A percentile compares a stretch with the other conserved stretches of the same genome.
These are phyloP conservation scores for Bombus pascuorum DNA, from an alignment of 1,140 invertebrate genomes.

Conservation along the genomic window DNA sequence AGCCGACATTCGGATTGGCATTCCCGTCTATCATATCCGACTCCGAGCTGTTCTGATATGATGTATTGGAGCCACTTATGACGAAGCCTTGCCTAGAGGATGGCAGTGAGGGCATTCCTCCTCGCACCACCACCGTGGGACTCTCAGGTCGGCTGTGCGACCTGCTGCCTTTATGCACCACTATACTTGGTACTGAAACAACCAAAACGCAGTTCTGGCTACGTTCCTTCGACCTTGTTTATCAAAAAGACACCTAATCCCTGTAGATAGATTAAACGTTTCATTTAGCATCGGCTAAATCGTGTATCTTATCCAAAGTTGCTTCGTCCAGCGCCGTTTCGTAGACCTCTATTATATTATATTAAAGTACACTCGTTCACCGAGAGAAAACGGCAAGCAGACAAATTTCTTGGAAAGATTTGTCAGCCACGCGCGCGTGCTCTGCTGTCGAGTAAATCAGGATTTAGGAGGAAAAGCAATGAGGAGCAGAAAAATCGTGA, in stretches of 20 bases:
- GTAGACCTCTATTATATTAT: not conserved
- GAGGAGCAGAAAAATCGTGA: not conserved
- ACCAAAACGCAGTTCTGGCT: conserved; percentile 9
- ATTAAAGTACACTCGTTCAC: not conserved
- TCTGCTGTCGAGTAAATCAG: not conserved
- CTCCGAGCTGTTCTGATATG: conserved; percentile 69
- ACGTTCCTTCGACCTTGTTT: not conserved
- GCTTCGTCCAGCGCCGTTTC: not conserved
- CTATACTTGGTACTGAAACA: conserved; percentile 81
- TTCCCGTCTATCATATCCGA: conserved; percentile 81
- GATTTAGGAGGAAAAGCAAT: conserved; percentile 4
- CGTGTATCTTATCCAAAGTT: not conserved
- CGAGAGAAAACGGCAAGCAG: too few relatives aligned
- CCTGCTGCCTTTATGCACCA: conserved; percentile 79
- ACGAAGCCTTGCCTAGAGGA: conserved; percentile 76
- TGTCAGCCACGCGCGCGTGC: not conserved
- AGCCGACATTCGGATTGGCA: conserved; percentile 67
- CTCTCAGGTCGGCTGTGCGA: conserved; percentile 77
- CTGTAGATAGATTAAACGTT: not conserved
- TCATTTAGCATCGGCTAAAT: not conserved
- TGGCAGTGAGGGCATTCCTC: conserved; percentile 80
- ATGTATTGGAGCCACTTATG: conserved; percentile 69
- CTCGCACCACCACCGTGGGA: conserved; percentile 76
- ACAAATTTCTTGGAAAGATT: not conserved
- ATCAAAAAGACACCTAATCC: not conserved